A percentile compares a stretch with the other conserved stretches of the same genome.
Evolutionary conservation across 2,888 invertebrate species (phyloP).

Genomic region (Sarcophaga rosellei): DNA sequence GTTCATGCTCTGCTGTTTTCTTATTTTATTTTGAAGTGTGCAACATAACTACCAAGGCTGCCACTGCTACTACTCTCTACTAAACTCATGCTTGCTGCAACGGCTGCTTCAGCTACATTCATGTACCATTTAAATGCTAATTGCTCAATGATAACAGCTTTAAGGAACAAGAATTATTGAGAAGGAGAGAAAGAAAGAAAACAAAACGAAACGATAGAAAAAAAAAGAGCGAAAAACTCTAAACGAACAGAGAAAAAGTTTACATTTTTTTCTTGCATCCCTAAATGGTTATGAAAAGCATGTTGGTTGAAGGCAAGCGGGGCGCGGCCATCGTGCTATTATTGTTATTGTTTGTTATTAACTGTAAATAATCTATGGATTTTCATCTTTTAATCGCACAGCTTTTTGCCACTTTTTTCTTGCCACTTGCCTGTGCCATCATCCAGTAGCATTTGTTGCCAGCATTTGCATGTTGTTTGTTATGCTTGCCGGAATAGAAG

Average conservation of each 20-base stretch:
- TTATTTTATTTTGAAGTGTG: slow-evolving; percentile 15
- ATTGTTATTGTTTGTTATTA: slow-evolving; percentile 63
- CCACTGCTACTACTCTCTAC: slow-evolving; percentile 26
- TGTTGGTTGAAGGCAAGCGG: background rate
- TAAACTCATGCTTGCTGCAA: slow-evolving; percentile 13
- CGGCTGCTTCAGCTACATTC: slow-evolving; percentile 34
- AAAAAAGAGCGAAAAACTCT: background rate
- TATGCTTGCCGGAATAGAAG: background rate
- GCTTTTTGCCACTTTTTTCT: slow-evolving; percentile 21
- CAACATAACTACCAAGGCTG: slow-evolving; percentile 52
- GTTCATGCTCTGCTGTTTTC: background rate
- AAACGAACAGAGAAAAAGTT: background rate
- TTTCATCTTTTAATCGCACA: slow-evolving; percentile 60
- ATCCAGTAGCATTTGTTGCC: background rate
- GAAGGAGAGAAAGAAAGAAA: background rate
- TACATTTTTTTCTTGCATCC: background rate
- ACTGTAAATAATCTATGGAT: slow-evolving; percentile 62
- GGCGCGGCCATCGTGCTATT: background rate
- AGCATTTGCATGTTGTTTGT: background rate
- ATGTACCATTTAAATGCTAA: slow-evolving; percentile 67
- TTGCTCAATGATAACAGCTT: slow-evolving; percentile 65
- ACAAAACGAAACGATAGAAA: background rate
- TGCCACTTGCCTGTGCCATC: no score
- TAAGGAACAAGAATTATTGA: slow-evolving; percentile 47
- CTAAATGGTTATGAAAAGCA: background rate